A percentile compares a stretch with the other conserved stretches of the same genome.
phyloP scores from a whole-genome alignment of 2,113 vertebrate species.

The Sminthopsis crassicaudata region DNA sequence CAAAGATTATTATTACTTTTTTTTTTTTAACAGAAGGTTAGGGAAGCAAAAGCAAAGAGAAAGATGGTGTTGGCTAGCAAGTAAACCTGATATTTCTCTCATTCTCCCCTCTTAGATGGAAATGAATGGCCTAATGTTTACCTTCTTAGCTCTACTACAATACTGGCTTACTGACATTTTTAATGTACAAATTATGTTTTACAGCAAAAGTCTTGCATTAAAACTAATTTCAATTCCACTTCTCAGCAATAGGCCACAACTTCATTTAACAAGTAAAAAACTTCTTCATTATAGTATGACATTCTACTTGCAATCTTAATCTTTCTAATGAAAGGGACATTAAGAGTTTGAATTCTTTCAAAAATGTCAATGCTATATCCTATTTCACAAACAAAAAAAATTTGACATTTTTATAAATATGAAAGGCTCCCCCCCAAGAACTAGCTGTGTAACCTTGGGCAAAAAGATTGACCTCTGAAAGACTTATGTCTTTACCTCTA shows the following conservation, averaged over 20 bases:
- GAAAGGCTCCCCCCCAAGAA: constrained; percentile 24
- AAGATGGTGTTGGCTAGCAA: constrained; percentile 19
- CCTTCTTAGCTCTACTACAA: constrained; percentile 51
- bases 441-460: constrained; percentile 23
- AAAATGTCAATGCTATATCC: not conserved
- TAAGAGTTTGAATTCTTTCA: constrained; percentile 1
- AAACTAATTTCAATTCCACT: constrained; percentile 37
- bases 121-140: constrained; percentile 38
- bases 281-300: constrained; percentile 4
- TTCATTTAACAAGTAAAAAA: constrained; percentile 25
- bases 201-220: constrained; percentile 5
- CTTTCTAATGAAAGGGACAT: not conserved
- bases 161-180: not conserved
- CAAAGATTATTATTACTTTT: not conserved
- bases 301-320: constrained; percentile 15
- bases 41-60: not conserved
- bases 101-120: not conserved
- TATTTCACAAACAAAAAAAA: constrained; percentile 45
- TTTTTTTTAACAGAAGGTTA: not conserved
- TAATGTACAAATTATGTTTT: constrained; percentile 31
- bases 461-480: constrained; percentile 5
- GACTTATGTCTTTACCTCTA: constrained; percentile 22
- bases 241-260: not conserved
- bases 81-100: constrained; percentile 18
- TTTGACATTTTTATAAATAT: constrained; percentile 42